phyloP scores from a whole-genome alignment of 2,113 vertebrate genomes.

The Dicentrarchus labrax region DNA sequence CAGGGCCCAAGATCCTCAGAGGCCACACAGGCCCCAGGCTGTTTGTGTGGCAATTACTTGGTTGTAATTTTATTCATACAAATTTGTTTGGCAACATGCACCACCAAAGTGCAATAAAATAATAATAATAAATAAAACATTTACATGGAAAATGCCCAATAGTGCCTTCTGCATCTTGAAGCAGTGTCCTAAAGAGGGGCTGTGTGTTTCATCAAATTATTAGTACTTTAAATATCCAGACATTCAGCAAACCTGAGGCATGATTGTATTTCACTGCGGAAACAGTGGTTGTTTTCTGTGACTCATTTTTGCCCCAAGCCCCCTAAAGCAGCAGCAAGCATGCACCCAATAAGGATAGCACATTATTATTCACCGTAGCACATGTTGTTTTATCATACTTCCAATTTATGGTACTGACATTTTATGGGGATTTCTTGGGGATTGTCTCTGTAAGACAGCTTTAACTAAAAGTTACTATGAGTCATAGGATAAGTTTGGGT shows the following conservation, averaged over 20 bases:
- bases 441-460: conserved; percentile 26
- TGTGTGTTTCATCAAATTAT: neutral
- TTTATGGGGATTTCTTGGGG: neutral
- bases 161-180: neutral
- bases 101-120: neutral
- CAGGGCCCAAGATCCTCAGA: neutral
- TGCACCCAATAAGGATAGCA: no score
- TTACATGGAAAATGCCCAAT: neutral
- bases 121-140: neutral
- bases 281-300: neutral
- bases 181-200: neutral
- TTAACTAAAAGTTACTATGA: conserved; percentile 3
- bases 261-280: neutral
- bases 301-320: neutral
- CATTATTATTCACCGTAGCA: neutral
- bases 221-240: neutral
- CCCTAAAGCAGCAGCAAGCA: neutral
- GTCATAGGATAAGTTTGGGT: conserved; percentile 26
- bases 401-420: neutral
- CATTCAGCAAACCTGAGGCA: neutral
- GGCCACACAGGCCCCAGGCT: neutral
- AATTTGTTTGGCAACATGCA: neutral
- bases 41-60: neutral
- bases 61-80: neutral
- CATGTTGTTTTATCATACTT: neutral